Evolutionary conservation across 2,888 invertebrate genomes (phyloP).

Genomic region (Pachycephus smyrnensis): DNA sequence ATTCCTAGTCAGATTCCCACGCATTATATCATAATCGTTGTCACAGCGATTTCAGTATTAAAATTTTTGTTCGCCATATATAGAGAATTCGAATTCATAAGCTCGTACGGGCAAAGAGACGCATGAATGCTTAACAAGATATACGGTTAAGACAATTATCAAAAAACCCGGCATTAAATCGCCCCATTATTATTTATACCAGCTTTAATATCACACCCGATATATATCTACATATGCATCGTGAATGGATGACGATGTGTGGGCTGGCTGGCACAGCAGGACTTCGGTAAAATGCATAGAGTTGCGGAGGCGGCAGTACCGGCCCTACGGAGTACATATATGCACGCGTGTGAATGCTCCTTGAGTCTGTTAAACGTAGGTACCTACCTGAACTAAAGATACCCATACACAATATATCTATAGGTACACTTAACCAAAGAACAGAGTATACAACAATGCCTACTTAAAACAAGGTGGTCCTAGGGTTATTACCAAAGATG

Average conservation of each 20-base stretch:
- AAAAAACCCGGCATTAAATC: neutral
- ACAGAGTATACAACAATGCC: neutral
- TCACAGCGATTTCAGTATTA: neutral
- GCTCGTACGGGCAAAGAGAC: neutral
- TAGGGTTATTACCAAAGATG: neutral
- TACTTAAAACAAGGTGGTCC: neutral
- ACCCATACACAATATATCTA: neutral
- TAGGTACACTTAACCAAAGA: neutral
- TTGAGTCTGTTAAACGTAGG: no score
- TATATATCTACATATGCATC: neutral
- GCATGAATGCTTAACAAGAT: neutral
- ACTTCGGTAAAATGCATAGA: slow-evolving; percentile 1
- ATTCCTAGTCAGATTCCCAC: neutral
- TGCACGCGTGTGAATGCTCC: no score
- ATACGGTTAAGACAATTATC: neutral
- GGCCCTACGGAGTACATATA: neutral
- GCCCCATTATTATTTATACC: neutral
- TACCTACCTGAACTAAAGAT: neutral
- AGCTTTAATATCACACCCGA: neutral
- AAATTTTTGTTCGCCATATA: neutral
- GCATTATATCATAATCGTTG: neutral
- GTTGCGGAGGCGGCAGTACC: neutral
- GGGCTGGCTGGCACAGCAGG: neutral
- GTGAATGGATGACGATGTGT: neutral
- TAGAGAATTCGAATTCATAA: neutral